phyloP scores from a whole-genome alignment of 2,888 invertebrate genomes.

The Invenusta paracnida region DNA sequence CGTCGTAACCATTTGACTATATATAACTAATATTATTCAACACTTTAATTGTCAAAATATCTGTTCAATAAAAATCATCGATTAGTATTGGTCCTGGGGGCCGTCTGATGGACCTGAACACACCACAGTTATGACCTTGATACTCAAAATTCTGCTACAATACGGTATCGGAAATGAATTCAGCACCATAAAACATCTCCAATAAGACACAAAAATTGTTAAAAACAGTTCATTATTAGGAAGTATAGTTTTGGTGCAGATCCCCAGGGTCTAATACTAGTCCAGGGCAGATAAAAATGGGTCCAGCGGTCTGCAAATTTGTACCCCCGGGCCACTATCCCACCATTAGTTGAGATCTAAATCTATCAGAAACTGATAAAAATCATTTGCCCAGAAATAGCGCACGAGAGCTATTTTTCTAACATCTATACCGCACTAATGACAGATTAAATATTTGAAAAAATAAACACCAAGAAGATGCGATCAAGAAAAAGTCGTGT shows the following conservation, averaged over 20 bases:
- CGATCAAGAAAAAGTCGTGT: too few species aligned
- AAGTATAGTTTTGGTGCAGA: not conserved
- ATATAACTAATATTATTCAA: too few species aligned
- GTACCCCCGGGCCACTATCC: not conserved
- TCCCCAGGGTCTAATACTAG: not conserved
- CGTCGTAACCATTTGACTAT: too few species aligned
- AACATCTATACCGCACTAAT: too few species aligned
- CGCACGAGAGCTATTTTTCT: too few species aligned
- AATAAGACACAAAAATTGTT: not conserved
- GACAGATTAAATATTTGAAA: too few species aligned
- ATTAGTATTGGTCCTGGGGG: not conserved
- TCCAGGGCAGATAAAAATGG: not conserved
- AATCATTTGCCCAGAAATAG: not conserved
- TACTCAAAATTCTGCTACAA: not conserved
- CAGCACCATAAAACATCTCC: not conserved
- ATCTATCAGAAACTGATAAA: not conserved
- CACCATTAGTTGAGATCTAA: not conserved
- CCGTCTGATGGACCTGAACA: not conserved
- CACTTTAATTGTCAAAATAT: not conserved
- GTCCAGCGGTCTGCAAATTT: not conserved
- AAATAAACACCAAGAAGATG: too few species aligned
- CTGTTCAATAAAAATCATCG: not conserved
- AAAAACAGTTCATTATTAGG: not conserved
- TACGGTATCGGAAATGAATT: not conserved
- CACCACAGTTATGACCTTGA: not conserved